Base-by-base conservation (phyloP, 2,113 vertebrate species). In the Dicerorhinus sumatrensis region DNA sequence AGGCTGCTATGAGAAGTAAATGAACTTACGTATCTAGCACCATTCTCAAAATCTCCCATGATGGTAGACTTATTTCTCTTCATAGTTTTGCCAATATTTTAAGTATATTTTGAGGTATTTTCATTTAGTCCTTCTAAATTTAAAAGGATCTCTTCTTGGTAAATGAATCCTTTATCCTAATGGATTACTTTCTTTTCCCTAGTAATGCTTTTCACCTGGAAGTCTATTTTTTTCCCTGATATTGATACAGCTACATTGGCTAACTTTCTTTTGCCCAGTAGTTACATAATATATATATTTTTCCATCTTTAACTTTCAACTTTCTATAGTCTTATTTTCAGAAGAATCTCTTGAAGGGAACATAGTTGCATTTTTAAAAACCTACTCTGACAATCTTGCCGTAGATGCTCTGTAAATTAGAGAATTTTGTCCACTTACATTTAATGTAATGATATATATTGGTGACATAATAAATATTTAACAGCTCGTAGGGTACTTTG, bases 361-460 rank as follows among this genome's bases (percentile, higher is more conserved):
- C 70, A 46, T 21, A 83, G 29, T 1, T 62, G 51, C 1, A 65
- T 67, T 36, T 70, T 33, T 13, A 20, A 14, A 82, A 75, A 33
- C 14, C 18, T 77, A 58, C 36, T 70, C 4, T 23, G 21, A 51
- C 75, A 89, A 46, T 31, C 2, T 65, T 73, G 14, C 36, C 83
- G 79, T 14, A 69, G 58, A 58, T 58, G 17, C 69, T 67, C 29
- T 48, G 8, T 56, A 89, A 89, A 69, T 46, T 51, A 67, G 20
- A 84, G 73, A n/a, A 65, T 73, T 89, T 94, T 89, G 42, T 72
- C 25, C 56, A 83, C 62, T 95, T 42, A 88, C 27, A 63, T 72
- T 97, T 95, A 95, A 85, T 89, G 51, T 54, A 54, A 54, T 67
- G 39, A 46, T 72, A 31, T 20, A 8, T 9, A 58, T 6, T 62